These are phyloP conservation scores for Eurytoma adleriae DNA, from an alignment of 2,888 invertebrate species.

Conservation along the genomic window DNA sequence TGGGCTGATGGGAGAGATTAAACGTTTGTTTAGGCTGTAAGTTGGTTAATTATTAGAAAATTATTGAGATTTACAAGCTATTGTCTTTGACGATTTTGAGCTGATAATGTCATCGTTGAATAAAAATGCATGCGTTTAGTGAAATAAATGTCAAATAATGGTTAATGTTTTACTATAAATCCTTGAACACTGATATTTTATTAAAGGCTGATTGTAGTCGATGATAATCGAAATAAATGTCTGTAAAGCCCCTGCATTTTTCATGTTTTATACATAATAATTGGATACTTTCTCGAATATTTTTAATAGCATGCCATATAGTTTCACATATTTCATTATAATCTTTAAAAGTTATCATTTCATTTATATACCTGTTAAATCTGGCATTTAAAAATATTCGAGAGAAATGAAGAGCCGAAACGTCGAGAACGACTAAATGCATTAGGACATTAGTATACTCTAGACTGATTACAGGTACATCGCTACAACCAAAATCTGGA, in stretches of 20 bases:
- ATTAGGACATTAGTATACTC: constrained; percentile 54
- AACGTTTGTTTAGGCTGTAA: neutral
- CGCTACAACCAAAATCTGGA: neutral
- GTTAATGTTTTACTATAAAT: neutral
- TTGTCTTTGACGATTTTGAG: too few relatives aligned
- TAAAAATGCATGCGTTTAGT: constrained; percentile 11
- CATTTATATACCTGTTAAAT: neutral
- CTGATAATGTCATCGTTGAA: neutral
- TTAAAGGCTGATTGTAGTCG: neutral
- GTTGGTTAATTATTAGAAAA: neutral
- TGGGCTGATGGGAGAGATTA: neutral
- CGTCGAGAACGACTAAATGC: constrained; percentile 44
- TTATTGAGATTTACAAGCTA: too few relatives aligned
- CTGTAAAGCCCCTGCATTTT: neutral
- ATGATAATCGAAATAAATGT: too few relatives aligned
- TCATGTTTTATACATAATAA: neutral
- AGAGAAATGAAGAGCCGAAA: neutral
- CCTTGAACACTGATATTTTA: constrained; percentile 32
- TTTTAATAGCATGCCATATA: neutral
- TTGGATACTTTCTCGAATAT: neutral
- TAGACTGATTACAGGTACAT: constrained; percentile 55
- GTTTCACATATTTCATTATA: neutral
- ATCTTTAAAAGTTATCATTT: neutral
- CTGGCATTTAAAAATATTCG: too few relatives aligned
- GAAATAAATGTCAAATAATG: constrained; percentile 44